Conservation (phyloP, 2,888 invertebrate species). For the Agrotis puta region DNA sequence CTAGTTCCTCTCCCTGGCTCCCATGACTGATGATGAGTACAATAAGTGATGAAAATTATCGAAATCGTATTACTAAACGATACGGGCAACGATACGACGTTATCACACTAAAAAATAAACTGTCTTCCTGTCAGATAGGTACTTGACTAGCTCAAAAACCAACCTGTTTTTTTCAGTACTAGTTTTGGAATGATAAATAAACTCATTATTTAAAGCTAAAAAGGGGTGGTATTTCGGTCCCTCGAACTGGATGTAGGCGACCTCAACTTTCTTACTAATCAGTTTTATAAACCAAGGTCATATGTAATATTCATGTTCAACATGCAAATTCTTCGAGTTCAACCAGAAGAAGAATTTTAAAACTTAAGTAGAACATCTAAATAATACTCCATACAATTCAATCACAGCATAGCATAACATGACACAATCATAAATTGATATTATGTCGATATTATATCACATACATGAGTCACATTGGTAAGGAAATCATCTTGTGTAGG, state of each 20-base stretch:
- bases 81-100: too few species aligned
- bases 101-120: too few species aligned
- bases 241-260: neutral
- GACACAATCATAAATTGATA: conserved; percentile 40
- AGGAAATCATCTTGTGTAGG: conserved; percentile 51
- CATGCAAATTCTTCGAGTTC: neutral
- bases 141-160: too few species aligned
- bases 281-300: neutral
- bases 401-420: conserved; percentile 11
- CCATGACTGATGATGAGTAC: too few species aligned
- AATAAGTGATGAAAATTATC: too few species aligned
- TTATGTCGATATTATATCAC: conserved; percentile 50
- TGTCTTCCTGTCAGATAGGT: too few species aligned
- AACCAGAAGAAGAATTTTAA: neutral
- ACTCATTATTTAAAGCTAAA: neutral
- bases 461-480: conserved; percentile 48
- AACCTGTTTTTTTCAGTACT: too few species aligned
- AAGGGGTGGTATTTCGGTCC: neutral
- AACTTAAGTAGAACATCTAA: neutral
- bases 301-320: neutral
- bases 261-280: neutral
- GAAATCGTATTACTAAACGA: too few species aligned
- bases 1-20: too few species aligned
- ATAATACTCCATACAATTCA: neutral
- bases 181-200: too few species aligned